Percentiles rank a stretch among this genome's conserved stretches.
Conservation (phyloP, 2,113 vertebrate genomes). For the Gorsachius goisagi region DNA sequence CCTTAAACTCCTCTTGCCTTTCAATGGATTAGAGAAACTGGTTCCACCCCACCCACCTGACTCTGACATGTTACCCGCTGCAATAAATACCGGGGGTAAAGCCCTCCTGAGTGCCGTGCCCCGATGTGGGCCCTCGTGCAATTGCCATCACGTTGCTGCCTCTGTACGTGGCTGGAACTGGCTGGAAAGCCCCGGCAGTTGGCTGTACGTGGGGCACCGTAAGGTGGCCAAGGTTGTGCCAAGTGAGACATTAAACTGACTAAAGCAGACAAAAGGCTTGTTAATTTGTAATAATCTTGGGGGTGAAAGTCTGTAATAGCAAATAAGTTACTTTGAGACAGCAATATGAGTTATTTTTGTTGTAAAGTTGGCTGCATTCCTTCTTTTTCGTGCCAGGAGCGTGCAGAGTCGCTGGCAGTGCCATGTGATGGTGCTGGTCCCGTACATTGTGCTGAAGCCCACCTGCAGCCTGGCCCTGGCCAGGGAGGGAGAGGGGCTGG, state of each 20-base stretch:
- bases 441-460: fast-evolving
- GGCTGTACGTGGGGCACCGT: fast-evolving
- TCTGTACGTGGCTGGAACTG: too few relatives aligned
- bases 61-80: not conserved
- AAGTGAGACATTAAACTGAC: not conserved
- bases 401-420: not conserved
- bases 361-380: not conserved
- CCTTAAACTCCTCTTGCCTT: not conserved
- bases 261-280: not conserved
- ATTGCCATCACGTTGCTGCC: not conserved
- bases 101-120: fast-evolving
- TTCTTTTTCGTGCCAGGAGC: not conserved
- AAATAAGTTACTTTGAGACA: not conserved
- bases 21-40: not conserved
- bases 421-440: not conserved
- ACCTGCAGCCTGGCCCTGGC: fast-evolving
- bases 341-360: not conserved
- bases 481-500: not conserved
- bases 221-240: not conserved
- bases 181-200: too few relatives aligned
- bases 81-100: fast-evolving
- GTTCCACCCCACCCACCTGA: not conserved
- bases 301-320: not conserved
- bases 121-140: not conserved
- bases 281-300: not conserved